A percentile compares a stretch with the other conserved stretches of the same genome.
phyloP scores from a whole-genome alignment of 2,113 vertebrate genomes.

The Sporophila hypoxantha region DNA sequence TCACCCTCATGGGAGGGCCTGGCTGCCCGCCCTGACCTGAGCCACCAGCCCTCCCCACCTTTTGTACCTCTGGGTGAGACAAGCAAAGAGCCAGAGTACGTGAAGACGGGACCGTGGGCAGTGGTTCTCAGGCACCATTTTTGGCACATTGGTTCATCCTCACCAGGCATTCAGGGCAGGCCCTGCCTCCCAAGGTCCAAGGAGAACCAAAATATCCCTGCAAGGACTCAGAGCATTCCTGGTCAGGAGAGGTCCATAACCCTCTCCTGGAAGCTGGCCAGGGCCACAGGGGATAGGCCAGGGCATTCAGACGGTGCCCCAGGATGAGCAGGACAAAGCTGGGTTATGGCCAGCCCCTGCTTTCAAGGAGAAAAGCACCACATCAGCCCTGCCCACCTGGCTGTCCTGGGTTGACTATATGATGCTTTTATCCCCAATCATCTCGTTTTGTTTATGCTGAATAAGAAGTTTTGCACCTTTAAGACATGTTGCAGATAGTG shows the following conservation, averaged over 20 bases:
- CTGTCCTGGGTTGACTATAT: too few relatives aligned
- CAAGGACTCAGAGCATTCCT: background rate
- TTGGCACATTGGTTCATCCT: background rate
- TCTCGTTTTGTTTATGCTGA: too few relatives aligned
- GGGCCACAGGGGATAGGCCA: background rate
- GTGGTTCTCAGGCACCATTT: background rate
- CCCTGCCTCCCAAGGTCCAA: rapidly evolving
- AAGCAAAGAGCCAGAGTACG: rapidly evolving
- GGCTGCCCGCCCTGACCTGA: background rate
- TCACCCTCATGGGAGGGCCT: rapidly evolving
- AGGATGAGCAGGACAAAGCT: background rate
- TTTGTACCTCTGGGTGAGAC: background rate
- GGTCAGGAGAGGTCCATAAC: background rate
- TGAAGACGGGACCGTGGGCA: rapidly evolving
- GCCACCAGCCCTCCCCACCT: background rate
- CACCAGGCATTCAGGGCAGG: background rate
- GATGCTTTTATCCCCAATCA: too few relatives aligned
- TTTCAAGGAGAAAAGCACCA: background rate
- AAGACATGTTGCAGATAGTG: too few relatives aligned
- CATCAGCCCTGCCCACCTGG: background rate
- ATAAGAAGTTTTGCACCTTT: too few relatives aligned
- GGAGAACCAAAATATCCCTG: background rate
- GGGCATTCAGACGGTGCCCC: background rate
- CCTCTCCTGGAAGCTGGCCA: background rate
- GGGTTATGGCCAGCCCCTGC: background rate